phyloP scores from a whole-genome alignment of 1,140 invertebrate species.

The Subanguina moxae region DNA sequence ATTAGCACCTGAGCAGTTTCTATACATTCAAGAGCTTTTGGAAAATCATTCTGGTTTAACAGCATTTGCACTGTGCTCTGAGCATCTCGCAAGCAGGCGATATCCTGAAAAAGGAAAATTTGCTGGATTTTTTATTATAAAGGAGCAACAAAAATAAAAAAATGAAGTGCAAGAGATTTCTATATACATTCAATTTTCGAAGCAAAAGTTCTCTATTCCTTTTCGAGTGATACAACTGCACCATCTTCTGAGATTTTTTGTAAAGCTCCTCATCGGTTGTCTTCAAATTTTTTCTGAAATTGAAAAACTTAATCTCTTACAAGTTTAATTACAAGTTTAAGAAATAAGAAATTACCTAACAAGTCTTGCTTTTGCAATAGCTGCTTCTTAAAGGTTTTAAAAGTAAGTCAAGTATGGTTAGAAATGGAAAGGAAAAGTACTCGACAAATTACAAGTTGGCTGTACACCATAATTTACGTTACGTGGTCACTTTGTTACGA shows the following conservation, averaged over 20 bases:
- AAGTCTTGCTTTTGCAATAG: slow-evolving; percentile 17
- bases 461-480: too few species aligned
- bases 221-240: slow-evolving; percentile 58
- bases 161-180: too few species aligned
- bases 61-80: slow-evolving; percentile 92
- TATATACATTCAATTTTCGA: too few species aligned
- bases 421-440: not conserved
- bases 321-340: not conserved
- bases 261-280: slow-evolving; percentile 1
- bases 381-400: not conserved
- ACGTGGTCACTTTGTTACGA: too few species aligned
- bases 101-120: slow-evolving; percentile 33
- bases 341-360: slow-evolving; percentile 1
- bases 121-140: too few species aligned
- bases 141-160: too few species aligned
- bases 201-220: too few species aligned
- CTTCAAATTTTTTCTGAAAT: slow-evolving; percentile 11
- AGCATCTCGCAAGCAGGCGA: slow-evolving; percentile 78
- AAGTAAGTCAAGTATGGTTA: not conserved
- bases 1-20: slow-evolving; percentile 81
- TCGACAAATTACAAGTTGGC: too few species aligned
- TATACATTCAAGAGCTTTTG: slow-evolving; percentile 91
- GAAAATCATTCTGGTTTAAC: slow-evolving; percentile 90
- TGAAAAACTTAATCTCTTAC: too few species aligned
- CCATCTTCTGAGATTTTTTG: slow-evolving; percentile 37